Percentiles rank a stretch among this genome's conserved stretches.
Conservation (phyloP, 2,797 vertebrate genomes). For the Buceros bicornis region DNA sequence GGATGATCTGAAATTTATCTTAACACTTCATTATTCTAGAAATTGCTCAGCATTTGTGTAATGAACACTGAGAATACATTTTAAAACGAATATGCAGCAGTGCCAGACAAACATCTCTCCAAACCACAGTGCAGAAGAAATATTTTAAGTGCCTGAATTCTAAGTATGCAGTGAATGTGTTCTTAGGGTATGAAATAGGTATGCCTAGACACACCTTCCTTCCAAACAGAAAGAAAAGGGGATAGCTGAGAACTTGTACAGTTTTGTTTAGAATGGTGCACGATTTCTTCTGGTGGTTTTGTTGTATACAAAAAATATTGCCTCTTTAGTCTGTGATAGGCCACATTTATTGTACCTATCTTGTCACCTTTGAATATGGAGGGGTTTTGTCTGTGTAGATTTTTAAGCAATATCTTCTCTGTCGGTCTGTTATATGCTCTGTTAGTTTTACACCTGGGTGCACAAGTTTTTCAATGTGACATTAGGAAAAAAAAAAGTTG, state of each 20-base stretch:
- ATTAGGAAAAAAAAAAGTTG: not conserved
- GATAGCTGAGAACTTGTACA: not conserved
- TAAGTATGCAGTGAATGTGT: not conserved
- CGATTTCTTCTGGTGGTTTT: not conserved
- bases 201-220: not conserved
- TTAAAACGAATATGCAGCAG: not conserved
- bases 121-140: not conserved
- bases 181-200: not conserved
- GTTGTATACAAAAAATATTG: not conserved
- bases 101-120: not conserved
- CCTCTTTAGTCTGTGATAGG: not conserved
- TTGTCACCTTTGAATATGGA: not conserved
- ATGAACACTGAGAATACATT: not conserved
- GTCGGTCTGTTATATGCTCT: not conserved
- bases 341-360: not conserved
- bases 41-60: not conserved
- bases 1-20: not conserved
- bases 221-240: not conserved
- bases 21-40: not conserved
- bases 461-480: not conserved
- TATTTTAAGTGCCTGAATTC: not conserved
- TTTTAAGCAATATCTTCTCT: not conserved
- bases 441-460: not conserved
- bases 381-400: not conserved
- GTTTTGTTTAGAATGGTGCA: not conserved